Conservation (phyloP, 92 coral and sea anemone genomes). For the Parazoanthus swiftii region DNA sequence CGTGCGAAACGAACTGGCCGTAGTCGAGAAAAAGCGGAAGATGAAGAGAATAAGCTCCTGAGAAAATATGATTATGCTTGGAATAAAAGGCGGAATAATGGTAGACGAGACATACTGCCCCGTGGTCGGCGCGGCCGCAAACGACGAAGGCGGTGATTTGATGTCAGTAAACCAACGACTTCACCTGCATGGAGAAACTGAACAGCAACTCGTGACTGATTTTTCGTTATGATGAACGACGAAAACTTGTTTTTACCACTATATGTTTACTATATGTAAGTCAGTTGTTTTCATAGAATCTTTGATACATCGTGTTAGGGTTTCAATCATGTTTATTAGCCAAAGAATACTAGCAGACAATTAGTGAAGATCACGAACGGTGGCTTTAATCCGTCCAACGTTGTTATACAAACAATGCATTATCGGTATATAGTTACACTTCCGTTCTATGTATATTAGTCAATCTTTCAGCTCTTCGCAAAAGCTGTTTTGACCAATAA, state of each 20-base stretch:
- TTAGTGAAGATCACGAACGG: too few species aligned
- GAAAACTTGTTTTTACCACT: too few species aligned
- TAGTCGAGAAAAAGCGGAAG: constrained; percentile 15
- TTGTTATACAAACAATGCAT: not conserved
- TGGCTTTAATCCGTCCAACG: not conserved
- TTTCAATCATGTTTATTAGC: not conserved
- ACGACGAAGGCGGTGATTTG: not conserved
- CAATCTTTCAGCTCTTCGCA: too few species aligned
- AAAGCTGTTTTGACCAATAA: too few species aligned
- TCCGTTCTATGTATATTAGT: not conserved
- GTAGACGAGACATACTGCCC: not conserved
- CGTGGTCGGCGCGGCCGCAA: not conserved
- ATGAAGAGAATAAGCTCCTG: constrained; percentile 33
- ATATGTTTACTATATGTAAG: too few species aligned
- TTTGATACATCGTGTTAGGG: too few species aligned
- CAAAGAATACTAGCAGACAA: too few species aligned
- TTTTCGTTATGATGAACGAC: too few species aligned
- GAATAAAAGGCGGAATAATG: constrained; percentile 36
- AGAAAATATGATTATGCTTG: constrained; percentile 40
- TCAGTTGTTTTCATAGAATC: too few species aligned
- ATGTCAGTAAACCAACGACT: not conserved
- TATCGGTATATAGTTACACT: not conserved
- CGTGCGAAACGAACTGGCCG: constrained; percentile 46
- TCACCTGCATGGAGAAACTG: not conserved
- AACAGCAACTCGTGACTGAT: too few species aligned